These are phyloP conservation scores for Coracias cyanogaster DNA, from an alignment of 2,797 vertebrate species.

Conservation along the genomic window DNA sequence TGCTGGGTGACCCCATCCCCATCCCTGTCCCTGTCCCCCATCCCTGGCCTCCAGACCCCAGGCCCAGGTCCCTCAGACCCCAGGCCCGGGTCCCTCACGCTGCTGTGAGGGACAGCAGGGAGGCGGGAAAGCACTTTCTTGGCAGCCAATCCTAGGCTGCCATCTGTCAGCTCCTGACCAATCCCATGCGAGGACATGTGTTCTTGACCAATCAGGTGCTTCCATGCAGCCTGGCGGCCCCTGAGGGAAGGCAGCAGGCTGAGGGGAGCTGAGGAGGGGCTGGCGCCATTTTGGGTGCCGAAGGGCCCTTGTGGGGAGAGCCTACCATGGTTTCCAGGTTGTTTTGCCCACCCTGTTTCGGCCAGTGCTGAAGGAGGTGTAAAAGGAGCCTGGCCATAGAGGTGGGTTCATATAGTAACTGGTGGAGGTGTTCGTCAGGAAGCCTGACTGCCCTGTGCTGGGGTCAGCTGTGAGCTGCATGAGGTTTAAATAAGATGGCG, in stretches of 20 bases:
- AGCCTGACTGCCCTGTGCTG: neutral
- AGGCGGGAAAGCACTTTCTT: neutral
- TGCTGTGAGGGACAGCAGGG: neutral
- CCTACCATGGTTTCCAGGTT: fast-evolving
- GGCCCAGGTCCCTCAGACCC: neutral
- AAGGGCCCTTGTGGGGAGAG: fast-evolving
- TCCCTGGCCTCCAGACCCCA: fast-evolving
- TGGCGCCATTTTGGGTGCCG: fast-evolving
- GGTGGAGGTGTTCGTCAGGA: neutral
- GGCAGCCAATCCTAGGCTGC: neutral
- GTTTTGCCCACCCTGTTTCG: fast-evolving
- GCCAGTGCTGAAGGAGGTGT: neutral
- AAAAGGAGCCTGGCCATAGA: neutral
- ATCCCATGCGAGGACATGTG: fast-evolving
- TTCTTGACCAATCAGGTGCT: neutral
- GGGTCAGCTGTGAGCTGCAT: neutral
- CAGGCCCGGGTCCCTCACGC: fast-evolving
- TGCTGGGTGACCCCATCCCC: fast-evolving
- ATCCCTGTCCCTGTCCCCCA: fast-evolving
- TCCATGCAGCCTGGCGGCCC: neutral
- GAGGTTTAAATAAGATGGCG: fast-evolving
- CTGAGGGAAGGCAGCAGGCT: neutral
- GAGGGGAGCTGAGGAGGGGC: neutral
- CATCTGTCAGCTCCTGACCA: neutral
- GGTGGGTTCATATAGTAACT: neutral